phyloP scores from a whole-genome alignment of 1,140 invertebrate genomes.

The Orchestia grillus region DNA sequence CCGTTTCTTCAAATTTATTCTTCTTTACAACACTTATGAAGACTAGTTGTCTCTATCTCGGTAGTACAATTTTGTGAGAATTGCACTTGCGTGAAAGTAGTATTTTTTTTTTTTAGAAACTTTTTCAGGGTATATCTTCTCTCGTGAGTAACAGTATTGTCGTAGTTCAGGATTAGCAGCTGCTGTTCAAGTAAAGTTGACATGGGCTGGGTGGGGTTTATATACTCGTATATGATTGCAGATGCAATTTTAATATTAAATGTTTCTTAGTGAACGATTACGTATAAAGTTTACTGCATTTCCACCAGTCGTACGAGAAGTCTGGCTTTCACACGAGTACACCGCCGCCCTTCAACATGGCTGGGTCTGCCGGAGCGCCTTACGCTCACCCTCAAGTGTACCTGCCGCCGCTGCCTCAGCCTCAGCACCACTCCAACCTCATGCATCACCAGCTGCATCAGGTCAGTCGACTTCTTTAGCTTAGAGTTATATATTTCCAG shows the following conservation, averaged over 20 bases:
- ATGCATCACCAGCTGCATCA: conserved; percentile 84
- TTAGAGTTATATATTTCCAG: not conserved
- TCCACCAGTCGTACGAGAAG: conserved; percentile 83
- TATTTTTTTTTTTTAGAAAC: no score
- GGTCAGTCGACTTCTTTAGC: conserved; percentile 71
- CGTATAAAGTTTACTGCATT: not conserved
- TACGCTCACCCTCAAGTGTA: conserved; percentile 78
- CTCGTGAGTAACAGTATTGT: no score
- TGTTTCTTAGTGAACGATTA: not conserved
- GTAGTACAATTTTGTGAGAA: not conserved
- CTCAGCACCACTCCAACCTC: conserved; percentile 76
- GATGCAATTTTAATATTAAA: not conserved
- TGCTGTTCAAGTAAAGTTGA: not conserved
- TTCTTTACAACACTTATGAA: not conserved
- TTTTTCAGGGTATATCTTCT: no score
- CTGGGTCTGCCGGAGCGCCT: conserved; percentile 80
- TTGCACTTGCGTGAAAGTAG: no score
- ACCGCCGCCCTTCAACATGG: conserved; percentile 83
- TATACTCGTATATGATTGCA: not conserved
- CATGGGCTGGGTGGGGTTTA: not conserved
- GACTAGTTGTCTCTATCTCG: not conserved
- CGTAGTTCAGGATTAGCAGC: no score
- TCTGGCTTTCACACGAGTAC: conserved; percentile 87
- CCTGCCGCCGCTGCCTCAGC: conserved; percentile 79
- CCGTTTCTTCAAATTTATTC: not conserved